A percentile compares a stretch with the other conserved stretches of the same genome.
These are phyloP conservation scores for Chionis minor DNA, from an alignment of 2,113 vertebrate species.

Conservation along the genomic window DNA sequence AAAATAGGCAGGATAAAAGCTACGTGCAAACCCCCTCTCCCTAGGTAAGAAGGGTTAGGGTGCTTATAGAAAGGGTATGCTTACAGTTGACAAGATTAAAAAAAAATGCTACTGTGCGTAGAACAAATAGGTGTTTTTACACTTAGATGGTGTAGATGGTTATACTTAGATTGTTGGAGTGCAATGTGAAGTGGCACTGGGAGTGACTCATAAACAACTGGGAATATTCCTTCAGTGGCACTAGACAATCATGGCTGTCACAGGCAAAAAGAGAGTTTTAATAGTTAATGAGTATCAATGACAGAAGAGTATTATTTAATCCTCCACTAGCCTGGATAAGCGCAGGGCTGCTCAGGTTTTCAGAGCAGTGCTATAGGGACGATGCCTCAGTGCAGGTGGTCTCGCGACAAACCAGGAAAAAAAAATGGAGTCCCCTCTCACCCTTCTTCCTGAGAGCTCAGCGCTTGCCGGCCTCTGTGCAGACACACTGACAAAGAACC, in stretches of 20 bases:
- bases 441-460: fast-evolving
- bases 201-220: neutral
- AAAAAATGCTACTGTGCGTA: neutral
- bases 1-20: neutral
- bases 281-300: neutral
- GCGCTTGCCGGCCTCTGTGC: fast-evolving
- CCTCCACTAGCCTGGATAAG: neutral
- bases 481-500: neutral
- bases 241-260: neutral
- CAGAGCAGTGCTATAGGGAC: neutral
- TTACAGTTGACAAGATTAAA: neutral
- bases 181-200: neutral
- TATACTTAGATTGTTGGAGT: neutral
- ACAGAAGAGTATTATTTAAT: neutral
- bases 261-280: neutral
- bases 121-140: neutral
- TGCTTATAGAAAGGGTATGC: neutral
- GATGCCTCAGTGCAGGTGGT: neutral
- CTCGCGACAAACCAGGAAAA: neutral
- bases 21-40: neutral
- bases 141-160: neutral
- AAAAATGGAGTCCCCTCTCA: neutral
- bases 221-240: neutral
- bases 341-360: neutral
- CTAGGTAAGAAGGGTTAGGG: neutral